Conservation (phyloP, 2,888 invertebrate species). For the Sympetrum striolatum region DNA sequence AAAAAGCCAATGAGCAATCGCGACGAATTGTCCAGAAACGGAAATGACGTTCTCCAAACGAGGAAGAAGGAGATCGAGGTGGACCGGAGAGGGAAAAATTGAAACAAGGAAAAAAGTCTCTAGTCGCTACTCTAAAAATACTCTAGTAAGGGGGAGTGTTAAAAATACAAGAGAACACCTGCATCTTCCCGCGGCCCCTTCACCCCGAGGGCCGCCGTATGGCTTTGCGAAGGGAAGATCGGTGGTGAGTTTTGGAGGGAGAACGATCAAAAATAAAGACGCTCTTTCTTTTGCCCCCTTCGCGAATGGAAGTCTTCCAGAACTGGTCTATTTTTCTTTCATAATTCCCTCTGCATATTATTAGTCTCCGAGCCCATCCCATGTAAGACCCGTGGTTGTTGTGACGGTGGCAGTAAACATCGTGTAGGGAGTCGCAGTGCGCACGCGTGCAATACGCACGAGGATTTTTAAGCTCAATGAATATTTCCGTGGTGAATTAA, state of each 20-base stretch:
- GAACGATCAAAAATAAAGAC: conserved; percentile 31
- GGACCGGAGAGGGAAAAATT: background rate
- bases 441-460: too few relatives aligned
- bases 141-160: background rate
- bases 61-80: background rate
- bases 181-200: background rate
- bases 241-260: background rate
- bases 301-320: background rate
- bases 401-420: too few relatives aligned
- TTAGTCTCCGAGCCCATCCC: background rate
- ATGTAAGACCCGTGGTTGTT: background rate
- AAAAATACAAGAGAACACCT: conserved; percentile 39
- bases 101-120: background rate
- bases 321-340: background rate
- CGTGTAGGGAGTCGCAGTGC: too few relatives aligned
- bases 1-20: background rate
- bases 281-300: background rate
- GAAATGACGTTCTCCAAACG: background rate
- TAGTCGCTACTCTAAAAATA: conserved; percentile 15
- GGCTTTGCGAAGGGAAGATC: background rate
- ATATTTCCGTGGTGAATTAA: too few relatives aligned
- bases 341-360: background rate
- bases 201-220: background rate
- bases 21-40: too few relatives aligned
- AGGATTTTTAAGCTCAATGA: too few relatives aligned